Conservation (phyloP, 2,888 invertebrate species). For the Drosophila formosana region DNA sequence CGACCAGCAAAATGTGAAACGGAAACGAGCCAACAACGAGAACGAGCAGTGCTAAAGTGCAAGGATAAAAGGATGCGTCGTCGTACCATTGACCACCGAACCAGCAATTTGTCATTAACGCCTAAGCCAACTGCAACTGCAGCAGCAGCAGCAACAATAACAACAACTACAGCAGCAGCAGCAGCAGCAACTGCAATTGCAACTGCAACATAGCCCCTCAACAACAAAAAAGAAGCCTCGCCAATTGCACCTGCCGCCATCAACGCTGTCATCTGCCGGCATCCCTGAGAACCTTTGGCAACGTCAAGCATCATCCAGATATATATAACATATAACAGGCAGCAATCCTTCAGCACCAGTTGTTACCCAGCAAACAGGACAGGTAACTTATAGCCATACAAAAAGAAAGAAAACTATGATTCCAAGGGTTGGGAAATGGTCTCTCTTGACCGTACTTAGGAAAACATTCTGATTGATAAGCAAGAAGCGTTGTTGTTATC, state of each 20-base stretch:
- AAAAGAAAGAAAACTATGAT: not conserved
- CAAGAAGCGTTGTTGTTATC: conserved; percentile 2
- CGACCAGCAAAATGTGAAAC: conserved; percentile 69
- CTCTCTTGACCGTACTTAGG: not conserved
- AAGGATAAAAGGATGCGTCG: conserved; percentile 63
- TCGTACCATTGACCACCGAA: conserved; percentile 74
- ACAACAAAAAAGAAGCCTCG: conserved; percentile 21
- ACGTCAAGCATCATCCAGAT: conserved; percentile 38
- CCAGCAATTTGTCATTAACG: conserved; percentile 67
- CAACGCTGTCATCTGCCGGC: conserved; percentile 53
- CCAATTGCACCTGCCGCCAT: conserved; percentile 37
- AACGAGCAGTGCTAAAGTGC: conserved; percentile 56
- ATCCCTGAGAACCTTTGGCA: conserved; percentile 31
- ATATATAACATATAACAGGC: conserved; percentile 11
- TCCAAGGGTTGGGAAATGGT: not conserved
- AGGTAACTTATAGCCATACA: conserved; percentile 34
- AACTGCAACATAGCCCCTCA: conserved; percentile 45
- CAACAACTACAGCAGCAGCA: conserved; percentile 38
- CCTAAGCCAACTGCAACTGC: conserved; percentile 48
- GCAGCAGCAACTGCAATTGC: conserved; percentile 29
- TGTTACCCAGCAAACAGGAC: conserved; percentile 36
- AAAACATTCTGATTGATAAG: conserved; percentile 2
- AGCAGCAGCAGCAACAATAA: conserved; percentile 24
- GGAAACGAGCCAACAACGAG: conserved; percentile 50
- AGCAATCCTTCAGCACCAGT: conserved; percentile 36